Evolutionary conservation across 2,888 invertebrate species (phyloP), one percentile per base, ranked within the genome.

Genomic region (Temnothorax ravouxi): DNA sequence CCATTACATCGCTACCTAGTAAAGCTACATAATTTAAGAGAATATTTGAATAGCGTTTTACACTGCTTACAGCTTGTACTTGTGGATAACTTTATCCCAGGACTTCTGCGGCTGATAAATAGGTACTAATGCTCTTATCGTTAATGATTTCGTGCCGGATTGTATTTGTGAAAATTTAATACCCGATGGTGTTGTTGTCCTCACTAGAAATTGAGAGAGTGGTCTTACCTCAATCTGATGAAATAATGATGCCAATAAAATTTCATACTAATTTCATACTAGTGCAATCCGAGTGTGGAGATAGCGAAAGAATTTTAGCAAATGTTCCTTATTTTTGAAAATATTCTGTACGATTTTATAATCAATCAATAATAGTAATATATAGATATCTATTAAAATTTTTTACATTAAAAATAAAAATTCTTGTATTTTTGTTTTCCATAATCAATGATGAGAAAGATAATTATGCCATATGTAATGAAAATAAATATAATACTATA

Each of bases 41-140:
- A 90, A 89, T 91, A 91, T 91, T 90, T 90, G 91, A 91, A 91
- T 90, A 90, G 88, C 88, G 87, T 90, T 91, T 90, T 90, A 88
- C 90, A 90, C 87, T 89, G 88, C 88, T 91, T 89, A 87, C 89
- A 83, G 87, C 86, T 87, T 89, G 89, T 91, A 89, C 89, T 88
- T 84, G 84, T 82, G 79, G 86, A 82, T 11, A 88, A 91, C 84
- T 90, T 89, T 87, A 81, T 81, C 86, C 72, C 80, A 77, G 82
- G 83, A 87, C 87, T 88, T 83, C 79, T 71, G 72, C 72, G 56
- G 76, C 82, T 72, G 81, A 85, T 89, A 90, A 90, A 87, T 90
- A 90, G 86, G 56, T 88, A 84, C 87, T 91, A 90, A 90, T 90
- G 88, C 89, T 90, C 88, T 91, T 89, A 90, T 83, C 83, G 83